phyloP scores from a whole-genome alignment of 2,888 invertebrate genomes.

The Drosophila paramelanica region DNA sequence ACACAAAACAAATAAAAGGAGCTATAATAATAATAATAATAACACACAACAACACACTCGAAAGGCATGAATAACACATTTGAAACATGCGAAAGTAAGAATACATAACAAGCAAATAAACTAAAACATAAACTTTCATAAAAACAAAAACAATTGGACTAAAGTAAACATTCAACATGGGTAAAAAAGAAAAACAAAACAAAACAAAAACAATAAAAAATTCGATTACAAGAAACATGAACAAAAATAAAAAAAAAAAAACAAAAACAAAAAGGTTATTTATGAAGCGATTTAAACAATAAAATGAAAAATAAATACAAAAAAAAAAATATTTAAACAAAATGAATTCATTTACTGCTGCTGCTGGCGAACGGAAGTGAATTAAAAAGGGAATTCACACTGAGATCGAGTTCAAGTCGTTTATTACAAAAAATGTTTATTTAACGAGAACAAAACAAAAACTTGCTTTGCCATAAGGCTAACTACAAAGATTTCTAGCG shows the following conservation, averaged over 20 bases:
- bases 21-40: slow-evolving; percentile 53
- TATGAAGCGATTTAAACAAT: slow-evolving; percentile 78
- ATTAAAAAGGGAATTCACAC: slow-evolving; percentile 44
- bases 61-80: slow-evolving; percentile 63
- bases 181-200: slow-evolving; percentile 43
- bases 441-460: slow-evolving; percentile 15
- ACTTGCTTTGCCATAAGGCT: slow-evolving; percentile 3
- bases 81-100: slow-evolving; percentile 61
- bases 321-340: slow-evolving; percentile 60
- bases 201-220: slow-evolving; percentile 44
- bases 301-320: slow-evolving; percentile 70
- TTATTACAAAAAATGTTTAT: slow-evolving; percentile 37
- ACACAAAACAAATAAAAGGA: slow-evolving; percentile 56
- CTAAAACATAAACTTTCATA: slow-evolving; percentile 51
- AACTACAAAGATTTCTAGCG: slow-evolving; percentile 22
- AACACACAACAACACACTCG: slow-evolving; percentile 34
- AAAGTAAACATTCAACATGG: slow-evolving; percentile 59
- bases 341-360: slow-evolving; percentile 38
- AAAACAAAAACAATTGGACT: slow-evolving; percentile 45
- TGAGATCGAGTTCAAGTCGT: slow-evolving; percentile 34
- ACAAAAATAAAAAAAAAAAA: slow-evolving; percentile 51
- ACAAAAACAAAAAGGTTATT: slow-evolving; percentile 61
- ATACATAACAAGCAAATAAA: slow-evolving; percentile 54
- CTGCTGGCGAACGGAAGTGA: slow-evolving; percentile 41
- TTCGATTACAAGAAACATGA: slow-evolving; percentile 59